Conservation (phyloP, 2,797 vertebrate genomes). For the Anas bahamensis region DNA sequence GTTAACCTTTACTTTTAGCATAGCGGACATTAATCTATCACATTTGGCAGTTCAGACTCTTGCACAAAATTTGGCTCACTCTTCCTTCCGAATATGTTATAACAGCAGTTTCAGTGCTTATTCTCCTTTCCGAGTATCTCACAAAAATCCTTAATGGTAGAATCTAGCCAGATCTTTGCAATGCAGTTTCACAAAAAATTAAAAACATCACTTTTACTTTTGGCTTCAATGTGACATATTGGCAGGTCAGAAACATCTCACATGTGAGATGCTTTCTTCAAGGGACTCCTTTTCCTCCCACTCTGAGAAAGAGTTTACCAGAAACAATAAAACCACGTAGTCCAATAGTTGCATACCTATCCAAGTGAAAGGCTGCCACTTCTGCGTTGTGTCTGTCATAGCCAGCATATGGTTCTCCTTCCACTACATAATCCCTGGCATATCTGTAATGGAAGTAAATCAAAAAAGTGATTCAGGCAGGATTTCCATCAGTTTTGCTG, state of each 20-base stretch:
- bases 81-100: neutral
- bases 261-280: neutral
- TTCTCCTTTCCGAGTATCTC: neutral
- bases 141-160: neutral
- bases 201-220: neutral
- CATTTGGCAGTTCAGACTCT: neutral
- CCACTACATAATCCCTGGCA: slow-evolving; percentile 91
- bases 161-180: neutral
- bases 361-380: slow-evolving; percentile 96
- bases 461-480: neutral
- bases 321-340: neutral
- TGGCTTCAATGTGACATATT: neutral
- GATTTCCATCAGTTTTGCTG: neutral
- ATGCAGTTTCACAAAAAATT: neutral
- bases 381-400: slow-evolving; percentile 98
- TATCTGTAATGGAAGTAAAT: slow-evolving; percentile 83
- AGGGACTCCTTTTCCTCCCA: neutral
- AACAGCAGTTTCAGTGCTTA: neutral
- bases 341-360: slow-evolving; percentile 83
- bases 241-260: neutral
- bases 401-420: slow-evolving; percentile 96
- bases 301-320: neutral
- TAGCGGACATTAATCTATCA: neutral
- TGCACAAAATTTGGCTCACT: neutral
- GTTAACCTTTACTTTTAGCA: neutral